A percentile compares a stretch with the other conserved stretches of the same genome.
These are phyloP conservation scores for Aromia moschata DNA, from an alignment of 2,888 invertebrate species.

Conservation along the genomic window DNA sequence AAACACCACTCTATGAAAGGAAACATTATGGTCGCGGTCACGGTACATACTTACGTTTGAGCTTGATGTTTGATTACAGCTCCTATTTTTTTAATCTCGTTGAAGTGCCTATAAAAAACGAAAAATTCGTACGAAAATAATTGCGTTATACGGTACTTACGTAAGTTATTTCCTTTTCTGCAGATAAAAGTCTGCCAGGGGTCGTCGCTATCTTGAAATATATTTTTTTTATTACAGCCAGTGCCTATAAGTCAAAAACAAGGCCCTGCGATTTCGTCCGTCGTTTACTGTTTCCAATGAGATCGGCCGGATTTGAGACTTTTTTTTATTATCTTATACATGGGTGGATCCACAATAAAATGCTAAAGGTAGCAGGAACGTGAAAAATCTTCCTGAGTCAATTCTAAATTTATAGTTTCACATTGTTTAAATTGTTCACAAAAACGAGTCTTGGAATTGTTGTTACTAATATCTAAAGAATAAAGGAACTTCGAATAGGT, in stretches of 20 bases:
- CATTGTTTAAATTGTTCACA: no score
- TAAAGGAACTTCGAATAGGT: no score
- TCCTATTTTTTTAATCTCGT: no score
- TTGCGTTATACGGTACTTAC: not conserved
- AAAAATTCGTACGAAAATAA: no score
- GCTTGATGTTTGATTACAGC: no score
- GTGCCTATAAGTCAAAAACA: not conserved
- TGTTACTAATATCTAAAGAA: no score
- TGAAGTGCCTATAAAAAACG: no score
- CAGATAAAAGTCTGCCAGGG: not conserved
- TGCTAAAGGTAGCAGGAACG: no score
- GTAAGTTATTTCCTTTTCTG: not conserved
- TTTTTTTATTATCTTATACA: conserved; percentile 27
- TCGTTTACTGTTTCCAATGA: conserved; percentile 27
- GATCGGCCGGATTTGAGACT: conserved; percentile 24
- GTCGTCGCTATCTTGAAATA: not conserved
- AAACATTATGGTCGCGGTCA: not conserved
- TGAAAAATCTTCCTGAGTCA: no score
- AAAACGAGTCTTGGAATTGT: no score
- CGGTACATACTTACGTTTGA: not conserved
- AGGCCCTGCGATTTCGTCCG: not conserved
- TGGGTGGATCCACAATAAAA: no score
- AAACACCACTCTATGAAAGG: not conserved
- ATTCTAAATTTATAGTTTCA: no score
- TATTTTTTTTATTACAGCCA: not conserved